These are phyloP conservation scores for Colostygia pectinataria DNA, from an alignment of 2,888 invertebrate species.

Conservation along the genomic window DNA sequence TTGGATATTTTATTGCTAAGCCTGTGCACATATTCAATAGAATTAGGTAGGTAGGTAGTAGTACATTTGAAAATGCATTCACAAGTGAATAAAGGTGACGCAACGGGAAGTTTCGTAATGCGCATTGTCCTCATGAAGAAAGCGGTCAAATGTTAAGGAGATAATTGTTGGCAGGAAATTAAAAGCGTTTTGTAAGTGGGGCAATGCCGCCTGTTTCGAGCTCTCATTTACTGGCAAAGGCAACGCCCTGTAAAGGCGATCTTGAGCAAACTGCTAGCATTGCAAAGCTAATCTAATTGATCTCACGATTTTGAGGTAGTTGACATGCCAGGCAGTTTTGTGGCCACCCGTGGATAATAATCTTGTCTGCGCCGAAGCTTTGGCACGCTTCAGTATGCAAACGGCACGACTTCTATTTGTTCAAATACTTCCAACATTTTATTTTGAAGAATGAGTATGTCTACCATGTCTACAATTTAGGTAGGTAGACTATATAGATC, in stretches of 20 bases:
- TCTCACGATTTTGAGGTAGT: constrained; percentile 44
- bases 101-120: constrained; percentile 64
- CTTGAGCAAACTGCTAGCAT: constrained; percentile 40
- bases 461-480: neutral
- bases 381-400: constrained; percentile 22
- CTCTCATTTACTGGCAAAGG: constrained; percentile 19
- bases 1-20: constrained; percentile 6
- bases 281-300: constrained; percentile 39
- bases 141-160: constrained; percentile 81
- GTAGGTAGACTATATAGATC: neutral
- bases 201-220: constrained; percentile 47
- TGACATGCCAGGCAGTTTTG: constrained; percentile 31
- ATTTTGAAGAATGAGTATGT: neutral
- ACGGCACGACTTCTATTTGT: constrained; percentile 18
- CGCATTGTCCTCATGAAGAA: constrained; percentile 67
- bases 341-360: constrained; percentile 24
- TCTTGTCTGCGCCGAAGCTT: constrained; percentile 22
- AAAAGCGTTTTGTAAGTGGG: constrained; percentile 76
- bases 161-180: constrained; percentile 82
- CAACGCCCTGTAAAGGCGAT: constrained; percentile 40
- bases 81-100: constrained; percentile 32
- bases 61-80: constrained; percentile 19
- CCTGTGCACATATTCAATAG: constrained; percentile 12
- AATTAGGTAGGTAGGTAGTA: too few species aligned
- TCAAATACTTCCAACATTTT: neutral